phyloP scores from a whole-genome alignment of 2,113 vertebrate species.

The Siniperca knerii region DNA sequence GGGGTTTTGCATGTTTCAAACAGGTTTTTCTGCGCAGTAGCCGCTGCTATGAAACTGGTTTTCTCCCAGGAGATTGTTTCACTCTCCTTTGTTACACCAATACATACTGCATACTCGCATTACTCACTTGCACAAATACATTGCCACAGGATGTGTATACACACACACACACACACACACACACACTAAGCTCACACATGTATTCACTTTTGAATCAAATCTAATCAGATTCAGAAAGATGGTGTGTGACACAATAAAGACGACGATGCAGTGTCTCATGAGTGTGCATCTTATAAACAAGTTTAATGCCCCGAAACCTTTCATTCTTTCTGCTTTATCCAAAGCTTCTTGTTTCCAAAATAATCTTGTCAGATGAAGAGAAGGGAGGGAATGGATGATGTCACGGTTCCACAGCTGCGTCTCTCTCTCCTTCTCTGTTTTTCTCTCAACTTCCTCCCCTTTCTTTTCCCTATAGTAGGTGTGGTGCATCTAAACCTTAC shows the following conservation, averaged over 20 bases:
- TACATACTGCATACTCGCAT: background rate
- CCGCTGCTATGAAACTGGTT: conserved; percentile 34
- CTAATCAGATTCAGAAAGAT: background rate
- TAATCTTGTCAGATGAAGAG: background rate
- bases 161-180: background rate
- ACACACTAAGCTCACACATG: background rate
- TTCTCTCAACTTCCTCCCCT: conserved; percentile 47
- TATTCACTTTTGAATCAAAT: background rate
- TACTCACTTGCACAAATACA: background rate
- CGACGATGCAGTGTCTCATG: background rate
- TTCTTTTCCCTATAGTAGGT: conserved; percentile 56
- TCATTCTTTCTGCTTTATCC: background rate
- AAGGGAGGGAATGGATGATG: conserved; percentile 46
- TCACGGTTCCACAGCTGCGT: conserved; percentile 34
- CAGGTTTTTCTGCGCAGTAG: conserved; percentile 53
- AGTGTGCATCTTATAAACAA: background rate
- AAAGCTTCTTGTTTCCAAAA: background rate
- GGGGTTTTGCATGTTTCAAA: conserved; percentile 44
- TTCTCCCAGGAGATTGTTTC: conserved; percentile 35
- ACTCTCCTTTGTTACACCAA: conserved; percentile 29
- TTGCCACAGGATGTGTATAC: background rate
- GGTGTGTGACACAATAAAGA: background rate
- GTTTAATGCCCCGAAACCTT: background rate
- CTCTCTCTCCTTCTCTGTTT: conserved; percentile 12
- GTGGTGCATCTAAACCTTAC: conserved; percentile 51